A percentile compares a stretch with the other conserved stretches of the same genome.
These are phyloP conservation scores for Eubucco bourcierii DNA, from an alignment of 2,113 vertebrate genomes.

Conservation along the genomic window DNA sequence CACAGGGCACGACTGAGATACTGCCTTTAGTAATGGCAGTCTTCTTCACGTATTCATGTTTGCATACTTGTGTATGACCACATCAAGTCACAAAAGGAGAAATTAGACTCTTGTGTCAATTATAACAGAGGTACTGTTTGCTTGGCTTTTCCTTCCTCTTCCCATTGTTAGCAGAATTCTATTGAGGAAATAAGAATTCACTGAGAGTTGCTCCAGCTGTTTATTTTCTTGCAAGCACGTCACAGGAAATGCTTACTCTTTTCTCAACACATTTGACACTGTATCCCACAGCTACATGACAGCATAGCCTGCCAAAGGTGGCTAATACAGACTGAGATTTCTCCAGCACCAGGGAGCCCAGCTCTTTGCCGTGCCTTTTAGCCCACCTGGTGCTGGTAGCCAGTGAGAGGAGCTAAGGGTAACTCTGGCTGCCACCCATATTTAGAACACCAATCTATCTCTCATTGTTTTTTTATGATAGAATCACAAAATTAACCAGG, in stretches of 20 bases:
- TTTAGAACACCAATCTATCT: neutral
- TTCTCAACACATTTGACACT: neutral
- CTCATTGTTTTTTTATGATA: neutral
- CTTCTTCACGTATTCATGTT: neutral
- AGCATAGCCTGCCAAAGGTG: neutral
- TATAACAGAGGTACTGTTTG: neutral
- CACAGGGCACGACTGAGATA: too few relatives aligned
- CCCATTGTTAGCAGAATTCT: slow-evolving; percentile 27
- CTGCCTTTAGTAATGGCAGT: neutral
- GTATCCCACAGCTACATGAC: neutral
- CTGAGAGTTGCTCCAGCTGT: neutral
- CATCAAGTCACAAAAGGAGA: neutral
- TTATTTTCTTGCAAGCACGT: neutral
- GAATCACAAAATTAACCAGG: too few relatives aligned
- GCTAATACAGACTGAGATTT: neutral
- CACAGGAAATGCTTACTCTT: neutral
- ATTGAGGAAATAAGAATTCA: slow-evolving; percentile 31
- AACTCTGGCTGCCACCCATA: neutral
- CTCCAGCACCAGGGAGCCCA: neutral
- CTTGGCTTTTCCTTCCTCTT: slow-evolving; percentile 33
- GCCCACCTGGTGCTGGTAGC: neutral
- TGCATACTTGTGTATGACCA: neutral
- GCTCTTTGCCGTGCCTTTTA: neutral
- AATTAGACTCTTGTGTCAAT: neutral
- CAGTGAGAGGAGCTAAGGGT: neutral